phyloP scores from a whole-genome alignment of 1,140 invertebrate genomes.

The Nymphalis io region DNA sequence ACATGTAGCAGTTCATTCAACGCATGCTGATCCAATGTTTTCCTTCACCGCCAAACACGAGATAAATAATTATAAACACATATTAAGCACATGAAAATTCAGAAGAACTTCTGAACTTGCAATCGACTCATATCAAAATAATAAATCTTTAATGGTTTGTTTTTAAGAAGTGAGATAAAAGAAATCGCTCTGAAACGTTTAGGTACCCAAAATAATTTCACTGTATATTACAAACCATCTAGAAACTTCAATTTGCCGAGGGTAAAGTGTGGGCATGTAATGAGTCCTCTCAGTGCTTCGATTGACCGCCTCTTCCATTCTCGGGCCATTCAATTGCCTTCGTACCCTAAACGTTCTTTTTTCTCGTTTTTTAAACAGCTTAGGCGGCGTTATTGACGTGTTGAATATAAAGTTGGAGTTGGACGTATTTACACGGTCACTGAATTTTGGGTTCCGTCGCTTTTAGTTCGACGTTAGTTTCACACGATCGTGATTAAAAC shows the following conservation, averaged over 20 bases:
- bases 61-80: too few relatives aligned
- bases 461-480: conserved; percentile 7
- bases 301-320: conserved; percentile 71
- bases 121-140: not conserved
- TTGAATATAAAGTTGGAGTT: conserved; percentile 54
- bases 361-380: conserved; percentile 61
- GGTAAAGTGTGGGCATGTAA: conserved; percentile 52
- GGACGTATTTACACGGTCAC: conserved; percentile 33
- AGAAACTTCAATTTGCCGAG: conserved; percentile 34
- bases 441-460: conserved; percentile 23
- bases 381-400: conserved; percentile 48
- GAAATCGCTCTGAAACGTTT: not conserved
- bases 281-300: conserved; percentile 71
- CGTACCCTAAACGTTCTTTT: conserved; percentile 65
- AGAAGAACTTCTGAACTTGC: too few relatives aligned
- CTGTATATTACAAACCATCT: conserved; percentile 1
- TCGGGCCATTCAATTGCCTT: conserved; percentile 66
- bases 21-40: too few relatives aligned
- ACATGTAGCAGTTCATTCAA: too few relatives aligned
- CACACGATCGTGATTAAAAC: conserved; percentile 6
- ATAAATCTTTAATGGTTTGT: not conserved
- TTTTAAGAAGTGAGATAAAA: too few relatives aligned
- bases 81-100: too few relatives aligned
- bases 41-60: too few relatives aligned
- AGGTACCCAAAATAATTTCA: conserved; percentile 1